Evolutionary conservation across 2,888 invertebrate genomes (phyloP), one percentile per base, ranked within the genome.

Genomic region (Acronicta psi): DNA sequence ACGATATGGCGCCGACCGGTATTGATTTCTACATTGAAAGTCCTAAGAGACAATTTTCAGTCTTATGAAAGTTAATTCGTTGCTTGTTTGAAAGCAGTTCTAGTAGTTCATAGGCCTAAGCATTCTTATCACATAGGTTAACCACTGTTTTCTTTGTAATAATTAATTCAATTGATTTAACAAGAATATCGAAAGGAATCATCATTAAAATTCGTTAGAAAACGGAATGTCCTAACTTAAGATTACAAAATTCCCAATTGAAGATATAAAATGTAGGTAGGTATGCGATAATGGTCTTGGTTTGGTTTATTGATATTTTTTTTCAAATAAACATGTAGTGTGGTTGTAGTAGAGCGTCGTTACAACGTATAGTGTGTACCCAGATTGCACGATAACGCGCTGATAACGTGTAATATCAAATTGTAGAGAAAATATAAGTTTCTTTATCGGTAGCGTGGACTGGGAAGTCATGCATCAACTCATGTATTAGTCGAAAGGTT

Each of bases 341-440:
- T 62, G 77, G 73, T 82, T 88, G 90, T 89, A 89, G 87, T 86
- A 80, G 77, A 82, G 74, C 68, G 76, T 85, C 81, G 86, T 86
- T 87, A 91, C 90, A 90, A 83, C 86, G 82, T 85, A 86, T 87
- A 86, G 77, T 82, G 80, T 87, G 89, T 89, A 82, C 75, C 79
- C 86, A 87, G 91, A 91, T 92, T 90, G 86, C 77, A 69, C 80
- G 91, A 91, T 91, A 90, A 82, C 61, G 58, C 34, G 44, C 46
- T 75, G 89, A 91, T 89, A 89, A 79, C 71, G 75, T 60, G 73
- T 69, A 74, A 69, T 82, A 83, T 82, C 77, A 77, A 81, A 75
- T 73, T 55, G 79, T 74, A 82, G 75, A 75, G 70, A 81, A 82
- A 86, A 77, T 76, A 75, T 58, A 51, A 29, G 44, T 65, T 67